Evolutionary conservation across 2,888 invertebrate species (phyloP).

Genomic region (Aspidiotus destructor): DNA sequence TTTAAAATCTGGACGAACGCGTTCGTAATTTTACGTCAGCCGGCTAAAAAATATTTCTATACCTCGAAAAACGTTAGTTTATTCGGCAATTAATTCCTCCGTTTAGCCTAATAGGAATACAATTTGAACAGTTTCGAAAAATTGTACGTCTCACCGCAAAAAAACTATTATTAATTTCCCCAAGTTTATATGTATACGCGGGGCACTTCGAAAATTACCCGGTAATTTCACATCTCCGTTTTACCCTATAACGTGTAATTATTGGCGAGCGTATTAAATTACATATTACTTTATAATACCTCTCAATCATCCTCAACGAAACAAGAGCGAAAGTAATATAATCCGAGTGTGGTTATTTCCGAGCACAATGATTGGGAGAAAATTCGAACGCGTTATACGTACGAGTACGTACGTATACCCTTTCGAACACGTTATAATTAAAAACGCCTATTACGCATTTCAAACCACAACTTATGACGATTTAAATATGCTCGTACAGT

Average conservation of each 20-base stretch:
- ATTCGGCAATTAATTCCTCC: conserved; percentile 2
- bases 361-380: no score
- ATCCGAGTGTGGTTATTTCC: background rate
- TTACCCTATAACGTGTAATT: conserved; percentile 17
- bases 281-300: conserved; percentile 9
- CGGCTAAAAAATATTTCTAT: background rate
- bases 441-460: background rate
- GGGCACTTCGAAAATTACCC: conserved; percentile 9
- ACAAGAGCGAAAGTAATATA: background rate
- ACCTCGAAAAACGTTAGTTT: background rate
- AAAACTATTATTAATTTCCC: background rate
- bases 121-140: background rate
- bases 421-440: no score
- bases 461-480: background rate
- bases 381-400: no score
- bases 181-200: no score
- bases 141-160: background rate
- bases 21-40: background rate
- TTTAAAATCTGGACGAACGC: background rate
- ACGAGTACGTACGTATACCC: no score
- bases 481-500: background rate
- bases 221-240: conserved; percentile 19
- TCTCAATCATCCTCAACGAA: background rate
- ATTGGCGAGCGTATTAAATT: conserved; percentile 24
- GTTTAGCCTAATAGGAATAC: background rate